Conservation (phyloP, 2,888 invertebrate genomes). For the Drosophila koepferae region DNA sequence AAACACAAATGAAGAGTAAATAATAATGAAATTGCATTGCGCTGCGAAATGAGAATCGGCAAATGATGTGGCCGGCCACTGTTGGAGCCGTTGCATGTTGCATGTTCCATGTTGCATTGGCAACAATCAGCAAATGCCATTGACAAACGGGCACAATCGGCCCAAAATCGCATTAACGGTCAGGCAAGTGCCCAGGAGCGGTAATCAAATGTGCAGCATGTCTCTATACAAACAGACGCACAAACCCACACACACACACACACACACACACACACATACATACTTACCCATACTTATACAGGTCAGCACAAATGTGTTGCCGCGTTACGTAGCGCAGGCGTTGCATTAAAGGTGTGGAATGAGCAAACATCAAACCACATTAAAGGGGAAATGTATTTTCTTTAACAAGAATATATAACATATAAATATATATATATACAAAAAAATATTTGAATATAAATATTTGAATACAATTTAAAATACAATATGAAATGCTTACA, state of each 20-base stretch:
- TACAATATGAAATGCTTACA: no score
- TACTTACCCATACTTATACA: neutral
- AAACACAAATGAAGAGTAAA: slow-evolving; percentile 67
- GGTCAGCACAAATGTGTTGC: slow-evolving; percentile 7
- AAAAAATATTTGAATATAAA: no score
- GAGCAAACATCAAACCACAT: no score
- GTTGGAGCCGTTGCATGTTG: slow-evolving; percentile 14
- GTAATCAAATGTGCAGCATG: slow-evolving; percentile 50
- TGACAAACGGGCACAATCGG: slow-evolving; percentile 46
- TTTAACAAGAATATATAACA: neutral
- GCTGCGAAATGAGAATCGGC: slow-evolving; percentile 34
- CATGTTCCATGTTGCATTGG: slow-evolving; percentile 14
- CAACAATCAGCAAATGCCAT: slow-evolving; percentile 68
- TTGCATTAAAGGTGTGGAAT: neutral
- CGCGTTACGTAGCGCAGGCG: slow-evolving; percentile 14
- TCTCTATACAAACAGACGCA: slow-evolving; percentile 4
- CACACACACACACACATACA: slow-evolving; percentile 1
- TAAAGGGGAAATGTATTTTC: neutral
- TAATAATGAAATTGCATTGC: slow-evolving; percentile 62
- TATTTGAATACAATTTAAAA: no score
- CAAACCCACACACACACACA: neutral
- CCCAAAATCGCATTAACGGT: slow-evolving; percentile 63
- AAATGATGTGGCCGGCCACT: slow-evolving; percentile 70
- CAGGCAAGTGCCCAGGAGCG: slow-evolving; percentile 42
- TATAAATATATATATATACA: neutral